Percentiles rank a stretch among this genome's conserved stretches.
Conservation (phyloP, 2,797 vertebrate genomes). For the Eutrigla gurnardus region DNA sequence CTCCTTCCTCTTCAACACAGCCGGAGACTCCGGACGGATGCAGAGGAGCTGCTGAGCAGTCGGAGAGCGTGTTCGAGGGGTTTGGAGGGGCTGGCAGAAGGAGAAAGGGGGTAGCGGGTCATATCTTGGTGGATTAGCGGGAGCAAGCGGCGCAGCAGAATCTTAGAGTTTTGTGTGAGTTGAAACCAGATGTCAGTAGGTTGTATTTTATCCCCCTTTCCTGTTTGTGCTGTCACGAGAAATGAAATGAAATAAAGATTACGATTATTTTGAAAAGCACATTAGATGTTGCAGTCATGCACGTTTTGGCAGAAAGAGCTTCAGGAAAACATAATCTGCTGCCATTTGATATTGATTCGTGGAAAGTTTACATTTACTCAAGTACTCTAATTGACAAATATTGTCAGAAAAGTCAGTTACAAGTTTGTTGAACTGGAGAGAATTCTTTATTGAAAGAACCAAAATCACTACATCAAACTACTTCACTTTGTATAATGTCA, state of each 20-base stretch:
- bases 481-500: not conserved
- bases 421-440: not conserved
- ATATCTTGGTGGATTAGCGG: conserved; percentile 54
- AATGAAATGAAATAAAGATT: conserved; percentile 32
- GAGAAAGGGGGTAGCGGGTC: conserved; percentile 24
- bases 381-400: not conserved
- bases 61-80: not conserved
- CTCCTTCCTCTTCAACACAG: not conserved
- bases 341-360: not conserved
- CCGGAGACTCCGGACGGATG: conserved; percentile 1
- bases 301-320: not conserved
- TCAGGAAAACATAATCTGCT: not conserved
- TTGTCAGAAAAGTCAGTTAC: not conserved
- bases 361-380: not conserved
- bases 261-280: conserved; percentile 15
- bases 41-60: conserved; percentile 19
- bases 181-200: conserved; percentile 52
- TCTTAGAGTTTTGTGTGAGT: conserved; percentile 35
- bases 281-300: not conserved
- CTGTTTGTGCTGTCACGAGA: conserved; percentile 38
- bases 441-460: too few species aligned
- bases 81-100: conserved; percentile 1
- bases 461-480: not conserved
- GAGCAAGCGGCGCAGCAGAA: conserved; percentile 17
- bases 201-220: conserved; percentile 39